Base-by-base conservation (phyloP, 2,888 invertebrate genomes). In the Cremastobaeus sp. region DNA sequence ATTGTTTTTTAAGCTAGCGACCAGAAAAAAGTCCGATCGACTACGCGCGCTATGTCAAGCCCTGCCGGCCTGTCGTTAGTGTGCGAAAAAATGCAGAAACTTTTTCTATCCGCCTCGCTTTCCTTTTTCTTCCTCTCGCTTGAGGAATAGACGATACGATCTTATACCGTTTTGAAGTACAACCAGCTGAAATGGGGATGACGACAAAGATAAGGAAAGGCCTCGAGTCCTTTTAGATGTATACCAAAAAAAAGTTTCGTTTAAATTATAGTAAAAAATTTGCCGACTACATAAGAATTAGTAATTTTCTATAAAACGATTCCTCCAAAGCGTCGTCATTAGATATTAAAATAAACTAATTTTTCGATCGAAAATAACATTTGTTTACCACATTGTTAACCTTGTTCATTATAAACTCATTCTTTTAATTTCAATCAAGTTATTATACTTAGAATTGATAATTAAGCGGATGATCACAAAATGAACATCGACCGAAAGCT, bases 51-150 rank as follows among this genome's bases (percentile, higher is more conserved):
- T 20, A 25, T 11, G 32, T 47, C 8, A 52, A 50, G 52, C 59
- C 59, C 54, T 39, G 41, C 20, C 37, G 62, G 35, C 34, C 35
- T 62, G 47, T 73, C 73, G 73, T 73, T 73, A 72, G 72, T 41
- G 60, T 65, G 65, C 65, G 72, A 72, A 72, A 72, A 72, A 72
- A 72, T 32, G 32, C 45, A 15, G 32, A 21, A 1, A 28, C 18
- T n/a, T n/a, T 28, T n/a, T 21, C 20, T 47, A 6, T 43, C 39
- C 43, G 5, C 20, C 17, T 20, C 17, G n/a, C 15, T 35, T 18
- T 32, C 17, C 25, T 60, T 43, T 21, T 43, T 54, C 12, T 12
- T 47, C 25, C 43, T 48, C 34, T 45, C 34, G 35, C 57, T 66
- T 34, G 20, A 32, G 50, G 14, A 69, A 45, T 37, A 57, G 47